Conservation (phyloP, 2,113 vertebrate species). For the Amphiprion percula region DNA sequence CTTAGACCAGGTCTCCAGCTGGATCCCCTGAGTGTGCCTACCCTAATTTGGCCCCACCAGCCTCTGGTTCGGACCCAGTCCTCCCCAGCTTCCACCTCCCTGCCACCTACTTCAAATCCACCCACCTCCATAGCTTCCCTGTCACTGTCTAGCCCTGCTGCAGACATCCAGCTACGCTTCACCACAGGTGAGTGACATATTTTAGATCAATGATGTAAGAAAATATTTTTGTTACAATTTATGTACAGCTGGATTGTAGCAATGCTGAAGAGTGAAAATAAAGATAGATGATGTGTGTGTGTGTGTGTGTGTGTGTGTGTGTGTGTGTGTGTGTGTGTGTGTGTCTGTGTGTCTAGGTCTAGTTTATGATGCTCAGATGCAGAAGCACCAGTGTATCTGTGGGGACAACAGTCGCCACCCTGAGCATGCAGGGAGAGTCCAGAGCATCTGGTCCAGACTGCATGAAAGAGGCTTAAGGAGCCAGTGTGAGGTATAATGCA, state of each 20-base stretch:
- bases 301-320: not conserved
- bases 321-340: constrained; percentile 33
- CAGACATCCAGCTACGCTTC: constrained; percentile 87
- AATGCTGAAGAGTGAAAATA: not conserved
- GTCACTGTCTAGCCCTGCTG: constrained; percentile 78
- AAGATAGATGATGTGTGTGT: not conserved
- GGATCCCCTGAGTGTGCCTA: constrained; percentile 71
- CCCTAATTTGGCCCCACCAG: constrained; percentile 85
- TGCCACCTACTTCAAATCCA: constrained; percentile 79
- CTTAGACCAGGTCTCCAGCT: constrained; percentile 77
- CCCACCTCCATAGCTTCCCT: constrained; percentile 73
- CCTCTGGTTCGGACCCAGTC: constrained; percentile 91
- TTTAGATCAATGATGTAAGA: not conserved
- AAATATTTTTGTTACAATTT: not conserved
- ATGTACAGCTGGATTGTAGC: not conserved
- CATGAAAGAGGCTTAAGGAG: constrained; percentile 89
- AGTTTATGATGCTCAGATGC: constrained; percentile 93
- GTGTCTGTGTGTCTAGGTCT: constrained; percentile 86
- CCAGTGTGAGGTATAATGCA: constrained; percentile 89
- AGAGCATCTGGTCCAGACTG: constrained; percentile 94
- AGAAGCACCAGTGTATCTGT: constrained; percentile 93
- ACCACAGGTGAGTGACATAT: constrained; percentile 87
- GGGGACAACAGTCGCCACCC: constrained; percentile 92
- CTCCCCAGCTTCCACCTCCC: constrained; percentile 90
- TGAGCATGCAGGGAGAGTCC: constrained; percentile 90